Evolutionary conservation across 2,797 vertebrate species (phyloP), one percentile per base, ranked within the genome.

Genomic region (Danio kyathit): DNA sequence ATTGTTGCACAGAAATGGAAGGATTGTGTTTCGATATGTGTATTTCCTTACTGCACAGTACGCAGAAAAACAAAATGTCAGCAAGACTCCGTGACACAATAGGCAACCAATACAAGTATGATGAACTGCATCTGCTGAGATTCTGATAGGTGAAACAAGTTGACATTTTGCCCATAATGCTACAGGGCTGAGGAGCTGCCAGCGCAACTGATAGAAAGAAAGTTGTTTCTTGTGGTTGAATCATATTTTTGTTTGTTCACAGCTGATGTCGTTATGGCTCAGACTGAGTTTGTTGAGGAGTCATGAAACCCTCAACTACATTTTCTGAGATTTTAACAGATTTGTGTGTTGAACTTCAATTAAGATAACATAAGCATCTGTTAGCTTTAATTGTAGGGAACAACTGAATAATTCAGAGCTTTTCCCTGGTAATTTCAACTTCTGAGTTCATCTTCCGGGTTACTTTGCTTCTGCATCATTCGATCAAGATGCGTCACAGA

Each of bases 1-100:
- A 38, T 65, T 75, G 75, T 80, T 10, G 44, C 38, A 65, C 10
- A 60, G 64, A 48, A 75, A 60, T 40, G 63, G 54, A 82, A 74
- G 48, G 67, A 77, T 60, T 46, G 17, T 71, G 41, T 66, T 48
- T 73, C 21, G 21, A 10, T 41, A 21, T 21, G 48, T 64, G 54
- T 14, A 72, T 0, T 57, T 57, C 11, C 17, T 12, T 14, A 19
- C 69, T 43, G 9, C 38, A 56, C 69, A 4, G 40, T 9, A 21
- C 43, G 7, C 40, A 41, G 29, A 63, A 63, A 63, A 63, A 4
- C 51, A 43, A 14, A 54, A 56, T 72, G 52, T 56, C 69, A 71
- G 11, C 38, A 14, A n/a, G 16, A 71, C 56, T 38, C 19, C 51
- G 43, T 71, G 51, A 71, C 43, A 56, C 49, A 41, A 38, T 43